Conservation (phyloP, 2,888 invertebrate species). For the Arrhopalites spinosus region DNA sequence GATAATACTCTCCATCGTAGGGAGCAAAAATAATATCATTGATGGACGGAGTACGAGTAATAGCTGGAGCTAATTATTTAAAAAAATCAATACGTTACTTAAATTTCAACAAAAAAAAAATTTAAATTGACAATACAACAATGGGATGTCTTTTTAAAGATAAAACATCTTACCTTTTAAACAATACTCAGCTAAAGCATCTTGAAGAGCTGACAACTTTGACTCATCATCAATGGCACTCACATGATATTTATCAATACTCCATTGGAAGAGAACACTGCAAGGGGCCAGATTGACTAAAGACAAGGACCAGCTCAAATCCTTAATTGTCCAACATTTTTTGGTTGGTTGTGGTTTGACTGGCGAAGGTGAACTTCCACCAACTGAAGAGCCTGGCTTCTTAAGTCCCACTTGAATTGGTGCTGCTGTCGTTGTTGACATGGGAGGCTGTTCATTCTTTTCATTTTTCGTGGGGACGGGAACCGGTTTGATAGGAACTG, state of each 20-base stretch:
- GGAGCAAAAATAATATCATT: conserved; percentile 45
- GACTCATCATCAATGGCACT: not conserved
- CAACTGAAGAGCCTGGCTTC: not conserved
- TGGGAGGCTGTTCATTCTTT: not conserved
- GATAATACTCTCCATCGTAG: conserved; percentile 40
- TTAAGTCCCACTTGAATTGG: not conserved
- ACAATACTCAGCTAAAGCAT: not conserved
- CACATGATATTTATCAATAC: not conserved
- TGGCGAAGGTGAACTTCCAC: not conserved
- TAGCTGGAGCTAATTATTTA: not conserved
- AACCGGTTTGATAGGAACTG: no score
- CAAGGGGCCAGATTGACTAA: not conserved
- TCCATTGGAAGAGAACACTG: not conserved
- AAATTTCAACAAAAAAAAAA: not conserved
- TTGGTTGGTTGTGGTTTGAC: not conserved
- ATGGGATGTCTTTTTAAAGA: not conserved
- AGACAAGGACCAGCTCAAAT: not conserved
- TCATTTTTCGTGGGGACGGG: no score
- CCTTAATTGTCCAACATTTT: not conserved
- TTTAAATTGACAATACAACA: not conserved
- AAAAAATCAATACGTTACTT: not conserved
- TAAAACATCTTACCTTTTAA: conserved; percentile 3
- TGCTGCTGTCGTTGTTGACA: not conserved
- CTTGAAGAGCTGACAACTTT: not conserved
- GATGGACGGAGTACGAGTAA: conserved; percentile 25